Evolutionary conservation across 2,888 invertebrate genomes (phyloP).

Genomic region (Galeopsomyia nigrocyanea): DNA sequence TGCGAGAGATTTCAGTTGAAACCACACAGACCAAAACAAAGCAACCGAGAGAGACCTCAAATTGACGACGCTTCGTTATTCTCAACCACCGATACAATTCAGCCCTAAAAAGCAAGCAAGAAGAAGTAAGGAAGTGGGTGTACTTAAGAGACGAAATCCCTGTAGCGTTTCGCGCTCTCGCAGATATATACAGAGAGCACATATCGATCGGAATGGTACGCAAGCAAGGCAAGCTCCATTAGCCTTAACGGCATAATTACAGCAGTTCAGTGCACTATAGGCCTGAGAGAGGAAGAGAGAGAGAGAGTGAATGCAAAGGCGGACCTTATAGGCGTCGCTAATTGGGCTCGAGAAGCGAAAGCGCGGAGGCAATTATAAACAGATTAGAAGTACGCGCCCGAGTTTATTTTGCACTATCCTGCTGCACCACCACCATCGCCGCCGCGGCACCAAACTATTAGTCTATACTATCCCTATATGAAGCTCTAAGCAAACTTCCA

Average conservation of each 20-base stretch:
- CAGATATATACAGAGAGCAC: slow-evolving; percentile 21
- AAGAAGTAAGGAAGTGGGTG: background rate
- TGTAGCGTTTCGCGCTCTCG: slow-evolving; percentile 57
- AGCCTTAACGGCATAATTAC: slow-evolving; percentile 32
- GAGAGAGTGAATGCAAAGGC: slow-evolving; percentile 16
- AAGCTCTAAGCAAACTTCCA: no score
- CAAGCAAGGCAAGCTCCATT: slow-evolving; percentile 18
- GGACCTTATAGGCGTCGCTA: slow-evolving; percentile 48
- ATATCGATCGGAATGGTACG: slow-evolving; percentile 5
- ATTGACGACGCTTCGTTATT: no score
- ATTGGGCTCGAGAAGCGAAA: slow-evolving; percentile 58
- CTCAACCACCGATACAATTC: no score
- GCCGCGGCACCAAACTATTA: no score
- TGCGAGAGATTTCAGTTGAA: no score
- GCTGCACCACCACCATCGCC: no score
- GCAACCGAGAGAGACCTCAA: no score
- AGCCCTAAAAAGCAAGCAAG: no score
- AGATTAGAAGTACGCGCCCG: slow-evolving; percentile 58
- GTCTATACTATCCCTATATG: no score
- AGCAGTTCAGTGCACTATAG: background rate
- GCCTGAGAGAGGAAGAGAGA: slow-evolving; percentile 6
- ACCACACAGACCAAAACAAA: no score
- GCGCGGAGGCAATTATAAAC: slow-evolving; percentile 61
- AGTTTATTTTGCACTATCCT: no score
- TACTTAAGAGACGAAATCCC: slow-evolving; percentile 35